Evolutionary conservation across 1,140 invertebrate genomes (phyloP).

Genomic region (Bacillus rossius): DNA sequence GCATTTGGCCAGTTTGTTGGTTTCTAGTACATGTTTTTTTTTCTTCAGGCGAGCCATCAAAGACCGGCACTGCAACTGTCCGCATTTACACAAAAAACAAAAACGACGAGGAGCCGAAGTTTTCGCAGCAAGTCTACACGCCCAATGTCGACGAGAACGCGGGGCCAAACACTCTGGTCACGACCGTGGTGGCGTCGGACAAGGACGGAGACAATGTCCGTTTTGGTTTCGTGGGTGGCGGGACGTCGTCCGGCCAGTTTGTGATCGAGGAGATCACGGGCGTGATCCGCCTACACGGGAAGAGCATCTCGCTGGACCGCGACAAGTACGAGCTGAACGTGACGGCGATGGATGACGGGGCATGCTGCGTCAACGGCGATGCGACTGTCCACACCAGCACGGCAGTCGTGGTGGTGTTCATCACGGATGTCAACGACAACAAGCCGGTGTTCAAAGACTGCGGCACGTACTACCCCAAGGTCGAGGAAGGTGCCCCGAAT

Average conservation of each 20-base stretch:
- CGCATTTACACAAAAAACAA: slow-evolving; percentile 94
- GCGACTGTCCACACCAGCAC: slow-evolving; percentile 85
- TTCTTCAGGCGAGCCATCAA: slow-evolving; percentile 69
- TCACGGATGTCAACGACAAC: slow-evolving; percentile 94
- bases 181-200: slow-evolving; percentile 90
- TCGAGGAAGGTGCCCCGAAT: slow-evolving; percentile 87
- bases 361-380: slow-evolving; percentile 83
- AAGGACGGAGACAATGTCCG: slow-evolving; percentile 93
- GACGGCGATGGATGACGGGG: slow-evolving; percentile 89
- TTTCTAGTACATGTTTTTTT: too few relatives aligned
- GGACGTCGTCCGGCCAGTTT: slow-evolving; percentile 85
- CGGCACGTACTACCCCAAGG: slow-evolving; percentile 84
- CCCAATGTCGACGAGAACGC: slow-evolving; percentile 95
- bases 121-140: slow-evolving; percentile 93
- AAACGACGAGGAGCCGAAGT: slow-evolving; percentile 94
- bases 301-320: slow-evolving; percentile 49
- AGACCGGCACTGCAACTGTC: slow-evolving; percentile 87
- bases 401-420: slow-evolving; percentile 93
- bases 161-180: slow-evolving; percentile 87
- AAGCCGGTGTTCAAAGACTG: slow-evolving; percentile 93
- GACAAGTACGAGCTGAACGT: slow-evolving; percentile 80
- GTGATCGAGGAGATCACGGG: slow-evolving; percentile 94
- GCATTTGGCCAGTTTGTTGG: too few relatives aligned
- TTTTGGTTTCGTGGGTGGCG: slow-evolving; percentile 89
- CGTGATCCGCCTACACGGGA: slow-evolving; percentile 82